Evolutionary conservation across 2,797 vertebrate species (phyloP).

Genomic region (Paedocypris micromegethes): DNA sequence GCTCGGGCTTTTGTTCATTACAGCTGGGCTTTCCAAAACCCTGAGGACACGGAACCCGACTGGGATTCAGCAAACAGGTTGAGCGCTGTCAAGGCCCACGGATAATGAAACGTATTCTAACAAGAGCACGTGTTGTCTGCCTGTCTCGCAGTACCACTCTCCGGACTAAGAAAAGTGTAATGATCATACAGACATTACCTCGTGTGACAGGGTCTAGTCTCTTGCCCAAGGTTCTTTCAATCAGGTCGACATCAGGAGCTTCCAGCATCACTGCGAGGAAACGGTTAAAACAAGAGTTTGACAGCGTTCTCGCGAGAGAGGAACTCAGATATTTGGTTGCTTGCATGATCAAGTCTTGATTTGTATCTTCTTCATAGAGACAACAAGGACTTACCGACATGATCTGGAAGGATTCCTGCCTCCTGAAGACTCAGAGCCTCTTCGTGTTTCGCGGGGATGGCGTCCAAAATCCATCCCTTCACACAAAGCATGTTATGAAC

Average conservation of each 20-base stretch:
- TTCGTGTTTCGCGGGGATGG: slow-evolving; percentile 74
- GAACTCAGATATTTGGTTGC: slow-evolving; percentile 22
- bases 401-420: slow-evolving; percentile 72
- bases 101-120: slow-evolving; percentile 50
- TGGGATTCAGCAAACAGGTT: slow-evolving; percentile 49
- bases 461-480: slow-evolving; percentile 90
- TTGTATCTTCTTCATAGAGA: slow-evolving; percentile 15
- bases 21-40: slow-evolving; percentile 43
- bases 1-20: slow-evolving; percentile 50
- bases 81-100: slow-evolving; percentile 41
- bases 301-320: slow-evolving; percentile 11
- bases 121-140: slow-evolving; percentile 20
- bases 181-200: slow-evolving; percentile 67
- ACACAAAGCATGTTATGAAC: slow-evolving; percentile 28
- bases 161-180: slow-evolving; percentile 38
- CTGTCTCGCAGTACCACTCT: slow-evolving; percentile 39
- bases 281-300: slow-evolving; percentile 32
- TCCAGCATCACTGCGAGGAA: slow-evolving; percentile 73
- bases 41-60: slow-evolving; percentile 41
- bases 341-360: slow-evolving; percentile 20
- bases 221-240: slow-evolving; percentile 77
- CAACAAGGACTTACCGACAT: slow-evolving; percentile 75
- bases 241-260: slow-evolving; percentile 75
- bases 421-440: slow-evolving; percentile 77
- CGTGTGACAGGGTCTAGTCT: slow-evolving; percentile 74